phyloP scores from a whole-genome alignment of 2,888 invertebrate genomes.

The Himalopsyche tibetana region DNA sequence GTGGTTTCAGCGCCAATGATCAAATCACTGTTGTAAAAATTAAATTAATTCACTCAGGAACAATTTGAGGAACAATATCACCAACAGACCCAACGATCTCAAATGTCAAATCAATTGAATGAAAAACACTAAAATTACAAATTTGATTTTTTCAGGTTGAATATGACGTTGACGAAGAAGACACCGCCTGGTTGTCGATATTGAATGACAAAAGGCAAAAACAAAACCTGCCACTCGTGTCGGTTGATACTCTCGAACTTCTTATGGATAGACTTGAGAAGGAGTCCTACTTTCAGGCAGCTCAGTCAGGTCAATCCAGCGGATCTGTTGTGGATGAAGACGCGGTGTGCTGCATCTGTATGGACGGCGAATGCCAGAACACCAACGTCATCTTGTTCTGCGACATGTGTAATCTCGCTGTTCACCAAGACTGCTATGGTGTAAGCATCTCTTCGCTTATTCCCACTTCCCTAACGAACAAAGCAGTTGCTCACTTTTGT shows the following conservation, averaged over 20 bases:
- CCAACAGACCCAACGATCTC: no score
- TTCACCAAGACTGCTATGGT: conserved; percentile 99
- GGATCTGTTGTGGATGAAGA: conserved; percentile 93
- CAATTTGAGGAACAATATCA: no score
- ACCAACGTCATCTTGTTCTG: conserved; percentile 99
- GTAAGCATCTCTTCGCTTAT: conserved; percentile 73
- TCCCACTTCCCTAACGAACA: background rate
- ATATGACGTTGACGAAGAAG: conserved; percentile 99
- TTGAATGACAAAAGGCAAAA: conserved; percentile 90
- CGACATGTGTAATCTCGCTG: conserved; percentile 99
- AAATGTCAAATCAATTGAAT: background rate
- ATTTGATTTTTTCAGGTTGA: conserved; percentile 77
- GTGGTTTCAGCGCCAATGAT: no score
- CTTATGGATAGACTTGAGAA: conserved; percentile 98
- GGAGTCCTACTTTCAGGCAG: conserved; percentile 94
- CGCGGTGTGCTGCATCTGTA: conserved; percentile 98
- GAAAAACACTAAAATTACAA: background rate
- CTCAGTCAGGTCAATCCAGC: conserved; percentile 81
- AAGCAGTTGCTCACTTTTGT: background rate
- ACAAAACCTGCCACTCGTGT: conserved; percentile 84
- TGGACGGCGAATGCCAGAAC: conserved; percentile 99
- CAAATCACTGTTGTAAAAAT: no score
- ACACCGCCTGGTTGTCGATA: conserved; percentile 93
- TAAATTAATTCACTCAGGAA: no score
- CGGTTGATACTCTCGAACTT: conserved; percentile 93